Conservation (phyloP, 2,888 invertebrate species). For the Rotaria macrura region DNA sequence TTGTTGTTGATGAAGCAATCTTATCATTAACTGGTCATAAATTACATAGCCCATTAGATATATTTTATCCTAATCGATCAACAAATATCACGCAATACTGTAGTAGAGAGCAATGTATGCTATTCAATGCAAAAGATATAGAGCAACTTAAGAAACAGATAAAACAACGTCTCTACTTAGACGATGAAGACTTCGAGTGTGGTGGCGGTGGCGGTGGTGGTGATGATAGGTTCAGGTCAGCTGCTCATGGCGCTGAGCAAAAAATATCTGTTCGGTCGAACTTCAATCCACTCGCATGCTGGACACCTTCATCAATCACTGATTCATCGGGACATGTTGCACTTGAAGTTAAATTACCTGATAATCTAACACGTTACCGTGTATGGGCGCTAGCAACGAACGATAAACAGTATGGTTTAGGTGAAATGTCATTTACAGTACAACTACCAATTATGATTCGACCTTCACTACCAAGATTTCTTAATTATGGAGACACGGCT, state of each 20-base stretch:
- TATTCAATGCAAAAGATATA: neutral
- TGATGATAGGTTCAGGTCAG: too few species aligned
- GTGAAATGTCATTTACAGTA: neutral
- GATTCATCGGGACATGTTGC: neutral
- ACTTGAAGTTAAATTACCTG: neutral
- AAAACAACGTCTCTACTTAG: neutral
- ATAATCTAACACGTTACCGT: neutral
- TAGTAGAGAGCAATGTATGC: neutral
- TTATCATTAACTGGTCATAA: neutral
- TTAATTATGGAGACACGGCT: neutral
- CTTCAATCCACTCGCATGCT: neutral
- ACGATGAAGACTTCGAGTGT: too few species aligned
- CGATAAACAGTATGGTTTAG: neutral
- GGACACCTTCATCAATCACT: neutral
- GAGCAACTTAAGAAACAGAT: neutral
- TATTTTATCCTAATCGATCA: neutral
- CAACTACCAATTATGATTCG: neutral
- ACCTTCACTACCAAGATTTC: neutral
- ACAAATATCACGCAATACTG: neutral
- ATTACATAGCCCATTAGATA: neutral
- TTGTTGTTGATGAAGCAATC: neutral
- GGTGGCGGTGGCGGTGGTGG: neutral
- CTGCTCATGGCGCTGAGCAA: neutral
- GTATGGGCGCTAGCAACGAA: neutral
- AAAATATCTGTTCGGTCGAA: neutral